Conservation (phyloP, 2,888 invertebrate genomes). For the Scaptomyza tumidula region DNA sequence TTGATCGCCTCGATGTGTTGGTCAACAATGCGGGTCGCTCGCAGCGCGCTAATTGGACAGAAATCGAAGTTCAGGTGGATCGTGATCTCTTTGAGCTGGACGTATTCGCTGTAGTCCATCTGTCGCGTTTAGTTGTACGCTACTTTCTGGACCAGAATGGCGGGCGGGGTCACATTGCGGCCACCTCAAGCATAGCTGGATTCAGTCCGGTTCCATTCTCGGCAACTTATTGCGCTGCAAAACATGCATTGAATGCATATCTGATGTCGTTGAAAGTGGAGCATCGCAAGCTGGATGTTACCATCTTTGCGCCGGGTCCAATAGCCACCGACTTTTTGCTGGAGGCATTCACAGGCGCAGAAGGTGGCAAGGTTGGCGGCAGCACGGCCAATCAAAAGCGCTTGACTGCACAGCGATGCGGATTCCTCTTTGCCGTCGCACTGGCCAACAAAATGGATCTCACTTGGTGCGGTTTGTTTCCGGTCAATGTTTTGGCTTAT, state of each 20-base stretch:
- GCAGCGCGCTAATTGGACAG: constrained; percentile 90
- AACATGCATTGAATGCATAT: constrained; percentile 92
- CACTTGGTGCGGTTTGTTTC: constrained; percentile 89
- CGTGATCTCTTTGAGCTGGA: constrained; percentile 90
- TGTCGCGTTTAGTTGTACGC: constrained; percentile 89
- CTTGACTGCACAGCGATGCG: constrained; percentile 87
- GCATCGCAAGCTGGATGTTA: constrained; percentile 87
- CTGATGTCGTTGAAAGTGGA: constrained; percentile 87
- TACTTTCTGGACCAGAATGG: constrained; percentile 85
- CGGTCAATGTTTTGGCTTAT: constrained; percentile 87
- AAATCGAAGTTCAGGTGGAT: constrained; percentile 90
- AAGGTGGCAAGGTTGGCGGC: constrained; percentile 85
- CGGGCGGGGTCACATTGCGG: constrained; percentile 88
- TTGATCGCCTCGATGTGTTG: constrained; percentile 90
- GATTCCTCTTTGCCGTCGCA: constrained; percentile 86
- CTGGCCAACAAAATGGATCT: constrained; percentile 87
- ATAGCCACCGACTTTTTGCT: constrained; percentile 89
- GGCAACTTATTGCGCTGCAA: constrained; percentile 89
- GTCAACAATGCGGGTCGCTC: constrained; percentile 93
- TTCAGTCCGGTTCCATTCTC: constrained; percentile 88
- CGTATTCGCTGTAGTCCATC: constrained; percentile 89
- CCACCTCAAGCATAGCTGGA: constrained; percentile 91
- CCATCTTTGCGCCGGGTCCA: constrained; percentile 91
- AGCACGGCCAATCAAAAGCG: constrained; percentile 85
- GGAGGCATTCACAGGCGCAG: constrained; percentile 88